These are phyloP conservation scores for Drosophila busckii DNA, from an alignment of 1,140 invertebrate genomes.

Conservation along the genomic window DNA sequence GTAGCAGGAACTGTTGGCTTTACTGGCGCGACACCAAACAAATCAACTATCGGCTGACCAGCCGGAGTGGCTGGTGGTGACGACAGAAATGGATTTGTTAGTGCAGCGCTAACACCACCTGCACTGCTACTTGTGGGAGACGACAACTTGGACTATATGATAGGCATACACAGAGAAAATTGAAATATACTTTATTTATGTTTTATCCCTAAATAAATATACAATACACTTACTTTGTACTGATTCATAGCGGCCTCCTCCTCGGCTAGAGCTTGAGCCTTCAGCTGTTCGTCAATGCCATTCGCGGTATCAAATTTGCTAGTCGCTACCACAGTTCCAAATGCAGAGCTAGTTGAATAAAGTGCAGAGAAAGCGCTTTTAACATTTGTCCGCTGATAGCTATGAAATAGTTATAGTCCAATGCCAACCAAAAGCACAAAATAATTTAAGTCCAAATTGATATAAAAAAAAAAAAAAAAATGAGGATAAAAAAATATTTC, in stretches of 20 bases:
- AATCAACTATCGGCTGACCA: constrained; percentile 85
- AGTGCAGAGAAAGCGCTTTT: constrained; percentile 93
- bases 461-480: constrained; percentile 27
- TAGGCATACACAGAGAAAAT: constrained; percentile 42
- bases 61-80: constrained; percentile 82
- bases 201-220: background rate
- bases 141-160: constrained; percentile 87
- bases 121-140: constrained; percentile 82
- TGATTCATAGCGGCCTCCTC: constrained; percentile 97
- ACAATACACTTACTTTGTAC: constrained; percentile 87
- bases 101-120: constrained; percentile 81
- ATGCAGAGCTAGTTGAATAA: constrained; percentile 91
- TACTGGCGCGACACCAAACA: constrained; percentile 85
- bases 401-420: constrained; percentile 68
- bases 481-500: constrained; percentile 10
- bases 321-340: constrained; percentile 88
- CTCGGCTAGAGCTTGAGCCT: constrained; percentile 93
- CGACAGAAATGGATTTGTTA: constrained; percentile 93
- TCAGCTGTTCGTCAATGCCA: constrained; percentile 91
- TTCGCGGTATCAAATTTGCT: constrained; percentile 86
- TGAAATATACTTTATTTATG: constrained; percentile 36
- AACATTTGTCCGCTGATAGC: constrained; percentile 89
- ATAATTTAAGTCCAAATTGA: too few species aligned
- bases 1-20: constrained; percentile 69
- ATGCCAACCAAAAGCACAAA: constrained; percentile 26